Evolutionary conservation across 2,113 vertebrate species (phyloP).

Genomic region (Perccottus glenii): DNA sequence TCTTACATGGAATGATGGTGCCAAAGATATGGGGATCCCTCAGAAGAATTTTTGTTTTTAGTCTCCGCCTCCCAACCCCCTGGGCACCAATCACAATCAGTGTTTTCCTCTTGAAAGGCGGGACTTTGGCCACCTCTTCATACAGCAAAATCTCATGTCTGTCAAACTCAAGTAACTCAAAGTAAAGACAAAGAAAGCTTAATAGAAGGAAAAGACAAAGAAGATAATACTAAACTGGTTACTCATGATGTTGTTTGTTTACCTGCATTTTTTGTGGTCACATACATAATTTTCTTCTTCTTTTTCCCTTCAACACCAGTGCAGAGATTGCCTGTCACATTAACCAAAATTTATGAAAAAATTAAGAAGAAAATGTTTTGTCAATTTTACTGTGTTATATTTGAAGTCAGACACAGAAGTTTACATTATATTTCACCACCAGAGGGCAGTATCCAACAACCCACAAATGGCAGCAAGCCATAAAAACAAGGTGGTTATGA

Average conservation of each 20-base stretch:
- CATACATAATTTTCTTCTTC: slow-evolving; percentile 99
- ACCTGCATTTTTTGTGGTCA: slow-evolving; percentile 97
- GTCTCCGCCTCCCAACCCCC: slow-evolving; percentile 91
- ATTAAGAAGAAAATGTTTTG: not conserved
- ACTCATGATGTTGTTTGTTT: not conserved
- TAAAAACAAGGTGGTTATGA: too few species aligned
- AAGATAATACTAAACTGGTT: not conserved
- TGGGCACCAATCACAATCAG: slow-evolving; percentile 93
- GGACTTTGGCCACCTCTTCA: slow-evolving; percentile 94
- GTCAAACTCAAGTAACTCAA: slow-evolving; percentile 98
- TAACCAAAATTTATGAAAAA: not conserved
- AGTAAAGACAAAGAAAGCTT: not conserved
- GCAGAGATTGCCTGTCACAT: slow-evolving; percentile 86
- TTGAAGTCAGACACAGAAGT: not conserved
- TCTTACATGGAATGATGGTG: slow-evolving; percentile 91
- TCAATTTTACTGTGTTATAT: not conserved
- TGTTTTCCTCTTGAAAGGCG: slow-evolving; percentile 94
- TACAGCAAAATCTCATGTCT: slow-evolving; percentile 94
- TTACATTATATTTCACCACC: not conserved
- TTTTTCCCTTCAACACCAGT: slow-evolving; percentile 91
- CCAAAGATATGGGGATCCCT: slow-evolving; percentile 89
- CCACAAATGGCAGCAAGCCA: not conserved
- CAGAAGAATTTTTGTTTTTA: slow-evolving; percentile 93
- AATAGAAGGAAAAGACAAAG: not conserved
- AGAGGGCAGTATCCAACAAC: slow-evolving; percentile 24